phyloP scores from a whole-genome alignment of 2,113 vertebrate genomes.

The Tamias sibiricus region DNA sequence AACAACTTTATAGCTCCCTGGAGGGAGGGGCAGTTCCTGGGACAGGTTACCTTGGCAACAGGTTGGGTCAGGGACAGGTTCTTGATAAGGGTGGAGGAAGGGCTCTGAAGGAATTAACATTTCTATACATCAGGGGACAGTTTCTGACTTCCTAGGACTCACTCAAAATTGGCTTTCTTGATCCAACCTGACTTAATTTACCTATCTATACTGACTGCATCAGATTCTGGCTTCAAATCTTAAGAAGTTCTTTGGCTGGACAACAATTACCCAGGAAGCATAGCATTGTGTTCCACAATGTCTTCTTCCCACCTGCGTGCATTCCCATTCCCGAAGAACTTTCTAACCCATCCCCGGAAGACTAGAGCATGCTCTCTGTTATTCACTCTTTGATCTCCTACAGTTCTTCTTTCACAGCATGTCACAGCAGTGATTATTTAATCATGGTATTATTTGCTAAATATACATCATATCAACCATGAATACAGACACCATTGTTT shows the following conservation, averaged over 20 bases:
- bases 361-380: neutral
- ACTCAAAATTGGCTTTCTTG: too few species aligned
- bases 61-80: too few species aligned
- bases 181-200: too few species aligned
- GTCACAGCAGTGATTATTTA: neutral
- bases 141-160: too few species aligned
- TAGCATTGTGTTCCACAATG: neutral
- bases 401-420: neutral
- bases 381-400: neutral
- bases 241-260: neutral
- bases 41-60: too few species aligned
- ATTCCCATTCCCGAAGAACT: neutral
- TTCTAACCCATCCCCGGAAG: neutral
- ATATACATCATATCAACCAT: neutral
- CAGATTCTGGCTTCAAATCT: too few species aligned
- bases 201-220: too few species aligned
- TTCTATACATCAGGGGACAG: too few species aligned
- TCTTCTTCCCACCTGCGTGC: neutral
- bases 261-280: neutral
- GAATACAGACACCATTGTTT: neutral
- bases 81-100: too few species aligned
- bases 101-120: too few species aligned
- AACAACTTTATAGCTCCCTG: too few species aligned
- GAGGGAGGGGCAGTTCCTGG: too few species aligned
- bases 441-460: neutral